These are phyloP conservation scores for Aspidiotus destructor DNA, from an alignment of 2,888 invertebrate species.

Conservation along the genomic window DNA sequence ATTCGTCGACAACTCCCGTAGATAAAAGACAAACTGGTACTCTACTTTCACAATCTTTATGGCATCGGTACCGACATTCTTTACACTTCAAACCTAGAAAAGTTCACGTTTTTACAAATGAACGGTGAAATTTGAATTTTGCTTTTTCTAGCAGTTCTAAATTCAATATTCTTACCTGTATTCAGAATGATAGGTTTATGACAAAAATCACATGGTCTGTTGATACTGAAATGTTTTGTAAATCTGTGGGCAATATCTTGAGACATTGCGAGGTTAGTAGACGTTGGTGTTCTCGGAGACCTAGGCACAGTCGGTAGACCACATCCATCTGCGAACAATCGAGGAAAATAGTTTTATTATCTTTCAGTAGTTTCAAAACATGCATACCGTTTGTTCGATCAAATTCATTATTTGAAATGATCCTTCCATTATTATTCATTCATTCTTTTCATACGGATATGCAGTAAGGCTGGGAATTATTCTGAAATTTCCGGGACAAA, in stretches of 20 bases:
- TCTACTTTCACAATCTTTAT: conserved; percentile 78
- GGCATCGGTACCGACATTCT: conserved; percentile 88
- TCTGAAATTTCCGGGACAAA: too few species aligned
- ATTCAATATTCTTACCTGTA: conserved; percentile 44
- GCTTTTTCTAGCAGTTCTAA: neutral
- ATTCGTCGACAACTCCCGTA: conserved; percentile 71
- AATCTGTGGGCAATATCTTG: conserved; percentile 85
- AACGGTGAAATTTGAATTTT: too few species aligned
- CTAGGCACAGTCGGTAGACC: conserved; percentile 38
- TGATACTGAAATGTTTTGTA: conserved; percentile 76
- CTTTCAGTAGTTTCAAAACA: too few species aligned
- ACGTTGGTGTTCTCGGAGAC: conserved; percentile 57
- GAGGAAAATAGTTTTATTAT: too few species aligned
- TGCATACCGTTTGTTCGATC: too few species aligned
- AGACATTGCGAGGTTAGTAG: conserved; percentile 61
- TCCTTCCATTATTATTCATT: too few species aligned
- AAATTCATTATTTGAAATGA: too few species aligned
- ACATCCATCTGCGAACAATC: conserved; percentile 11
- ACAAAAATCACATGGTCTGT: conserved; percentile 82
- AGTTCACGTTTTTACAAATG: neutral
- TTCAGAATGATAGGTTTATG: conserved; percentile 79
- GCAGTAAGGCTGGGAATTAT: too few species aligned
- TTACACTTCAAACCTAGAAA: conserved; percentile 70
- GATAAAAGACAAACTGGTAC: conserved; percentile 88
- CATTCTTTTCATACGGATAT: too few species aligned